Conservation (phyloP, 2,888 invertebrate species). For the Eudemis profundana region DNA sequence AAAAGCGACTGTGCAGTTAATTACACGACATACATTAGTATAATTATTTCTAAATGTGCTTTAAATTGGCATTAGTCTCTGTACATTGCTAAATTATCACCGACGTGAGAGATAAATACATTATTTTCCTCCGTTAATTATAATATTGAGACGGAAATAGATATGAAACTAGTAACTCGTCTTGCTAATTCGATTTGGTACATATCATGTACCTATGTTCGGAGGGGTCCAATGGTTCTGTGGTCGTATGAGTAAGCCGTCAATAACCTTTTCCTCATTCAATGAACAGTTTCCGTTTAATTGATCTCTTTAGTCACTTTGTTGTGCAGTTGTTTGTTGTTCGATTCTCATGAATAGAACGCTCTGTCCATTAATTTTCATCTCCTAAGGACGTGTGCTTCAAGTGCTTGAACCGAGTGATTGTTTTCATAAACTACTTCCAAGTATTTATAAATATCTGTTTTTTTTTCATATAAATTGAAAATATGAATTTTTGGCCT, state of each 20-base stretch:
- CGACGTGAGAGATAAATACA: not conserved
- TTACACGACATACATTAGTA: no score
- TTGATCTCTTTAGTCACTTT: slow-evolving; percentile 27
- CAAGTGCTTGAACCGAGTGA: no score
- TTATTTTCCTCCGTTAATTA: slow-evolving; percentile 24
- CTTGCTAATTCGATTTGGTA: slow-evolving; percentile 8
- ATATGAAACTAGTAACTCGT: slow-evolving; percentile 1
- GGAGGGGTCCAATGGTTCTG: not conserved
- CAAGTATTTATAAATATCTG: no score
- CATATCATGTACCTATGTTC: not conserved
- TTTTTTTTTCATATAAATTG: not conserved
- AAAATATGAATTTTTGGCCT: no score
- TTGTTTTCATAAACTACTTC: no score
- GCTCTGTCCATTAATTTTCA: not conserved
- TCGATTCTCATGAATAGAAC: not conserved
- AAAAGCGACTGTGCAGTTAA: no score
- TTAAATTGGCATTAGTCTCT: not conserved
- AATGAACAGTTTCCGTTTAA: slow-evolving; percentile 13
- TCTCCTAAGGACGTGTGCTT: no score
- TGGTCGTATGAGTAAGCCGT: slow-evolving; percentile 27
- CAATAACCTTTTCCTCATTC: slow-evolving; percentile 29
- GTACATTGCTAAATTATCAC: slow-evolving; percentile 1
- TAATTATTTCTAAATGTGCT: not conserved
- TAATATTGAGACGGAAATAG: not conserved
- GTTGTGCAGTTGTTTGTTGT: slow-evolving; percentile 39